Percentiles rank a stretch among this genome's conserved stretches.
These are phyloP conservation scores for Poecile montanus DNA, from an alignment of 2,797 vertebrate species.

Conservation along the genomic window DNA sequence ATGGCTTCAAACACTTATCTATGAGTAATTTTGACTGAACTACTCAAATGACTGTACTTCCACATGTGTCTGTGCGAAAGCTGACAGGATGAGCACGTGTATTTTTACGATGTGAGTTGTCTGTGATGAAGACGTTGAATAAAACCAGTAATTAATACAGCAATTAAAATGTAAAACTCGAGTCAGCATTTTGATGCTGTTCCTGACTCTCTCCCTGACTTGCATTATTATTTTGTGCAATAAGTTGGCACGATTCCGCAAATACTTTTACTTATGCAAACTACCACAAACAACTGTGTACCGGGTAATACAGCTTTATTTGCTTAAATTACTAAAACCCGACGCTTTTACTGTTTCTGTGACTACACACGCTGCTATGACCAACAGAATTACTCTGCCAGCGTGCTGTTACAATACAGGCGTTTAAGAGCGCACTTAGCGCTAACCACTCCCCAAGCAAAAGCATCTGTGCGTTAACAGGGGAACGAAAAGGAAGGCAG, in stretches of 20 bases:
- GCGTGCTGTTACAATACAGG: rapidly evolving
- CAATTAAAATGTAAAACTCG: constrained; percentile 19
- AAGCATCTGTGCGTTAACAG: rapidly evolving
- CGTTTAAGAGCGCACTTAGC: not conserved
- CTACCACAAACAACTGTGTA: not conserved
- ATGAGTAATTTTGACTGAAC: constrained; percentile 5
- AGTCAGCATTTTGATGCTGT: constrained; percentile 32
- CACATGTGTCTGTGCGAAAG: not conserved
- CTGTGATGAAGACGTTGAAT: not conserved
- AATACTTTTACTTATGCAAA: not conserved
- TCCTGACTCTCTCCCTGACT: not conserved
- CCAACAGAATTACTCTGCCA: not conserved
- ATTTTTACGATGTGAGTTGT: not conserved
- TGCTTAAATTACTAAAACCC: not conserved
- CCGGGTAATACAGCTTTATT: not conserved
- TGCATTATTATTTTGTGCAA: not conserved
- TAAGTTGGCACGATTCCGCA: not conserved
- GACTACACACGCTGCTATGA: not conserved
- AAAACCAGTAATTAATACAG: constrained; percentile 20
- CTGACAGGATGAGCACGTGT: not conserved
- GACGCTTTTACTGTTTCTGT: not conserved
- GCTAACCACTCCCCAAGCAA: not conserved
- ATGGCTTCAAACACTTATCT: not conserved
- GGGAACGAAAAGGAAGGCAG: not conserved
- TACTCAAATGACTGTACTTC: not conserved